These are phyloP conservation scores for Brachymystax lenok DNA, from an alignment of 2,797 vertebrate species.

Conservation along the genomic window DNA sequence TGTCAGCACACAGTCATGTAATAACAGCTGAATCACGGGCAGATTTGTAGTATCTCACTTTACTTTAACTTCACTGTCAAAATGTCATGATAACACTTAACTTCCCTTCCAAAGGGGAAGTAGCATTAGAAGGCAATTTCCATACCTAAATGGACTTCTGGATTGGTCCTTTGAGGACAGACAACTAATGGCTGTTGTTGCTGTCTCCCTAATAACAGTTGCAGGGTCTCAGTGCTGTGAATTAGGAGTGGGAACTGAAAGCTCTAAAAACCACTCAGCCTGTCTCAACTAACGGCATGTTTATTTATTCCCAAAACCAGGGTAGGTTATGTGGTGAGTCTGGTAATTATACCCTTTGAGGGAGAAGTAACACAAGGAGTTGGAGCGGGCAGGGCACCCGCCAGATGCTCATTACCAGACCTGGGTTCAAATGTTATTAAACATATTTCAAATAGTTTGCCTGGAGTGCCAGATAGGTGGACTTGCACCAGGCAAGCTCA, in stretches of 20 bases:
- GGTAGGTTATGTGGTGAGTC: slow-evolving; percentile 41
- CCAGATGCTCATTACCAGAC: not conserved
- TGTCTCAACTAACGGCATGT: slow-evolving; percentile 50
- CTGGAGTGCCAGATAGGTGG: not conserved
- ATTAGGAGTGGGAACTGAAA: not conserved
- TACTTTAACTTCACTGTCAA: not conserved
- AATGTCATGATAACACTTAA: slow-evolving; percentile 9
- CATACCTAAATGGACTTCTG: slow-evolving; percentile 25
- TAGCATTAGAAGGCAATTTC: slow-evolving; percentile 16
- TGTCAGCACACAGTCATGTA: not conserved
- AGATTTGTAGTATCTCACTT: not conserved
- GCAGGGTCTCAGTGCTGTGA: not conserved
- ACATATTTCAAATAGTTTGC: not conserved
- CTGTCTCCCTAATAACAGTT: slow-evolving; percentile 28
- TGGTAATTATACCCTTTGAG: slow-evolving; percentile 54
- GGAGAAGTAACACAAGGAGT: slow-evolving; percentile 34
- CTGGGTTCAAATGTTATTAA: not conserved
- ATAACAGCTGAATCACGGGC: not conserved
- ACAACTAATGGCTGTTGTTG: slow-evolving; percentile 18
- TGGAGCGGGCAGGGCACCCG: slow-evolving; percentile 22
- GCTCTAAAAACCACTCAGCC: slow-evolving; percentile 39
- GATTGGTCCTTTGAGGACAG: slow-evolving; percentile 25
- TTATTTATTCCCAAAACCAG: slow-evolving; percentile 53
- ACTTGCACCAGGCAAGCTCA: not conserved
- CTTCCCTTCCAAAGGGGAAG: slow-evolving; percentile 22